phyloP scores from a whole-genome alignment of 2,888 invertebrate genomes.

The Pristionchus maxplancki region DNA sequence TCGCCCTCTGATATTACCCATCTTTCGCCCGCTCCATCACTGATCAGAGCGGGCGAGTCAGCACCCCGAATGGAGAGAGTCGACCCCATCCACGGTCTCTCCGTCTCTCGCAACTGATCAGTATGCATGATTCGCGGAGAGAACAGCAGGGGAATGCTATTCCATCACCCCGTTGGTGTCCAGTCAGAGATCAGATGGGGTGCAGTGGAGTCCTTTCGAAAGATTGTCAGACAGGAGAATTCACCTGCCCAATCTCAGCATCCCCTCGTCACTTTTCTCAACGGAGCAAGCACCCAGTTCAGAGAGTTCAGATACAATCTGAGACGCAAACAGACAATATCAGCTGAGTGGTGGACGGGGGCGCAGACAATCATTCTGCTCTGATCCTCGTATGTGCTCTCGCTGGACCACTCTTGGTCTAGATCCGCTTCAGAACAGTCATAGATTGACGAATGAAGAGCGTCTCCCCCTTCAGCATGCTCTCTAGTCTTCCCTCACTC shows the following conservation, averaged over 20 bases:
- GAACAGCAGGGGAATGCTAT: background rate
- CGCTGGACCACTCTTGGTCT: background rate
- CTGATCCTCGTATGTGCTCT: background rate
- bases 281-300: background rate
- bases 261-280: no score
- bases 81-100: background rate
- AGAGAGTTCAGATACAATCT: background rate
- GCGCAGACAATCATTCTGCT: background rate
- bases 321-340: background rate
- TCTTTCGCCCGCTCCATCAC: background rate
- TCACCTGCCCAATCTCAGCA: no score
- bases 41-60: background rate
- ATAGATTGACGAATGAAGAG: background rate
- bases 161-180: background rate
- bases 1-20: background rate
- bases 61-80: background rate
- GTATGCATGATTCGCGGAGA: constrained; percentile 16
- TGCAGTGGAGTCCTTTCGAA: background rate
- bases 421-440: background rate
- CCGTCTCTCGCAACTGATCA: background rate
- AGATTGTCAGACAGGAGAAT: background rate
- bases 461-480: background rate
- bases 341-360: background rate
- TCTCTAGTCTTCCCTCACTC: background rate
- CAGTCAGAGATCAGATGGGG: constrained; percentile 15